Conservation (phyloP, 1,140 invertebrate species). For the Drosophila yakuba region DNA sequence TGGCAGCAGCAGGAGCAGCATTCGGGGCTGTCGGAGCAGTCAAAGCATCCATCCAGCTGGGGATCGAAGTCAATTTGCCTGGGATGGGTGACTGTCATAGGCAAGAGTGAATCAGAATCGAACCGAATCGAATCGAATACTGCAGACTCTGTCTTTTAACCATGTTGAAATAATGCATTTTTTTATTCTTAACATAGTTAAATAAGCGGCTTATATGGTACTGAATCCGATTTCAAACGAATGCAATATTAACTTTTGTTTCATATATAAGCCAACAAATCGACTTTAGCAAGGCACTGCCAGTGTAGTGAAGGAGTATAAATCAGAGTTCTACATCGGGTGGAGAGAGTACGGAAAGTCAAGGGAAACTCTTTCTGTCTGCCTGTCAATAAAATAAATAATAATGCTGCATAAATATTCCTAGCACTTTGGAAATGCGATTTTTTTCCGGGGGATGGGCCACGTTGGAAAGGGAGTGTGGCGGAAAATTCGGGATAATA, state of each 20-base stretch:
- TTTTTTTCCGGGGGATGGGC: background rate
- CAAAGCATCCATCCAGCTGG: conserved; percentile 47
- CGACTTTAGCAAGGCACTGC: too few species aligned
- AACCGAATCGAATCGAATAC: conserved; percentile 33
- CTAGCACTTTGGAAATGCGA: conserved; percentile 51
- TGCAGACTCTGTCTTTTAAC: too few species aligned
- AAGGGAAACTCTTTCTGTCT: conserved; percentile 22
- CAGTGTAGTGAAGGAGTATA: background rate
- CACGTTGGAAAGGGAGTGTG: conserved; percentile 1
- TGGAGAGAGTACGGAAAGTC: conserved; percentile 51
- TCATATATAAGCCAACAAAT: too few species aligned
- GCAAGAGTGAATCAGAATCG: background rate
- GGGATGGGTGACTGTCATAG: conserved; percentile 35
- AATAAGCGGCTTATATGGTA: too few species aligned
- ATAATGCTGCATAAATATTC: conserved; percentile 79
- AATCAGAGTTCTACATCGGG: conserved; percentile 23
- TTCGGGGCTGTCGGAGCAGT: conserved; percentile 37
- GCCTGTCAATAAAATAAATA: conserved; percentile 81
- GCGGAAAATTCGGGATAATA: conserved; percentile 57
- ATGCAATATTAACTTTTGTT: too few species aligned
- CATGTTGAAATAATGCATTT: too few species aligned
- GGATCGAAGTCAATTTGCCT: conserved; percentile 54
- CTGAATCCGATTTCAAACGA: too few species aligned
- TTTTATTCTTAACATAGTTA: too few species aligned
- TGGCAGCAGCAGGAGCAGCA: conserved; percentile 46